These are phyloP conservation scores for Chelonoidis abingdonii DNA, from an alignment of 2,113 vertebrate species.

Conservation along the genomic window DNA sequence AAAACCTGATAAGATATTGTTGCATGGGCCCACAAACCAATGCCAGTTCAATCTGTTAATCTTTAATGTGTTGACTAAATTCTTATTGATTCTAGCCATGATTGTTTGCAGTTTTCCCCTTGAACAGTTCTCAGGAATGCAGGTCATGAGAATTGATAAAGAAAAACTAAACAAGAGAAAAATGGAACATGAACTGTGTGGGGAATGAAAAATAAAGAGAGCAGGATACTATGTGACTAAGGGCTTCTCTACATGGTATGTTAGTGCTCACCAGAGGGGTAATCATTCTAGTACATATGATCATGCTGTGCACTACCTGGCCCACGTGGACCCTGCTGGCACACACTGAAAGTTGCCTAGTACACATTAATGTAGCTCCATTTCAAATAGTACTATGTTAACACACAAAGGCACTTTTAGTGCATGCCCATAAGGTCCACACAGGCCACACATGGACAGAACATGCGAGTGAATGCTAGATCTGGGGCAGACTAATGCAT, in stretches of 20 bases:
- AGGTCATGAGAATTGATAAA: fast-evolving
- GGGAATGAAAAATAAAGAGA: neutral
- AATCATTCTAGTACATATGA: neutral
- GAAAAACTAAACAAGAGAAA: neutral
- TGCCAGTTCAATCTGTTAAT: fast-evolving
- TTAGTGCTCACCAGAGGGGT: neutral
- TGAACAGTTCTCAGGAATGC: fast-evolving
- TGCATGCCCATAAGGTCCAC: neutral
- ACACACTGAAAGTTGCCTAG: neutral
- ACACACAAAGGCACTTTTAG: neutral
- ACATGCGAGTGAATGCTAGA: neutral
- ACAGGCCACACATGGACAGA: too few relatives aligned
- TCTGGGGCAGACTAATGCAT: neutral
- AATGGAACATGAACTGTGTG: fast-evolving
- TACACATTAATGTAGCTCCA: neutral
- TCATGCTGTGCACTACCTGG: neutral
- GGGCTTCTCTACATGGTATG: neutral
- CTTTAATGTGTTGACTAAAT: fast-evolving
- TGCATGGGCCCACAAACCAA: fast-evolving
- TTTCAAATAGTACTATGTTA: neutral
- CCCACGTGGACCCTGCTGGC: neutral
- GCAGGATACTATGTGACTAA: neutral
- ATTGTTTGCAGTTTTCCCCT: neutral
- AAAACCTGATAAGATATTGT: neutral
- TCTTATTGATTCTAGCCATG: fast-evolving